Evolutionary conservation across 2,888 invertebrate species (phyloP).

Genomic region (Thymelicus acteon): DNA sequence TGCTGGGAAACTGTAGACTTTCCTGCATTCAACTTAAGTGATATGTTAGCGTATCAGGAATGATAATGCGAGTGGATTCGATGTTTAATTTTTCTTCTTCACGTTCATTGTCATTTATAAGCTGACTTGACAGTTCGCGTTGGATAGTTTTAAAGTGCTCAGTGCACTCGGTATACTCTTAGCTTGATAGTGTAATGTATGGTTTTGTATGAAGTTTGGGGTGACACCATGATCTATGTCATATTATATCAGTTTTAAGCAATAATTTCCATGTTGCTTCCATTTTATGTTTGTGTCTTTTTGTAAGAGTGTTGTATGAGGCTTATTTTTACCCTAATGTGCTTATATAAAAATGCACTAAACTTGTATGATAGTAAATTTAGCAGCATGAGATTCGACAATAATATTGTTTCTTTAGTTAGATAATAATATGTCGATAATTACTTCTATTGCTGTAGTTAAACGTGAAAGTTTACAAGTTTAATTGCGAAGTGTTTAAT

Average conservation of each 20-base stretch:
- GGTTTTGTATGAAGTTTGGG: not conserved
- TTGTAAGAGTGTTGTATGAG: too few species aligned
- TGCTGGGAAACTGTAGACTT: slow-evolving; percentile 6
- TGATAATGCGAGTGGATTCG: slow-evolving; percentile 23
- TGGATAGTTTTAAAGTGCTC: slow-evolving; percentile 36
- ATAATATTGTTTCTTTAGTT: not conserved
- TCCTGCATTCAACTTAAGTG: slow-evolving; percentile 18
- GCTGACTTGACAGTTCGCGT: slow-evolving; percentile 64
- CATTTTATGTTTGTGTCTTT: too few species aligned
- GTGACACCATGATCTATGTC: too few species aligned
- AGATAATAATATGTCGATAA: not conserved
- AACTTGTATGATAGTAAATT: too few species aligned
- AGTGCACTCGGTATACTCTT: slow-evolving; percentile 25
- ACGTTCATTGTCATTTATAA: slow-evolving; percentile 68
- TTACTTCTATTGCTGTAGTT: not conserved
- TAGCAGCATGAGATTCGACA: not conserved
- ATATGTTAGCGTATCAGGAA: slow-evolving; percentile 1
- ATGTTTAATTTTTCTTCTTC: slow-evolving; percentile 69
- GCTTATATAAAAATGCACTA: too few species aligned
- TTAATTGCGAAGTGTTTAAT: slow-evolving; percentile 7
- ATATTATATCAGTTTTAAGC: too few species aligned
- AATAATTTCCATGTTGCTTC: too few species aligned
- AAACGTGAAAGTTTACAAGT: slow-evolving; percentile 3
- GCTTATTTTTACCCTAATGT: too few species aligned
- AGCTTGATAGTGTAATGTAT: slow-evolving; percentile 24